Evolutionary conservation across 2,888 invertebrate species (phyloP), one percentile per base, ranked within the genome.

Genomic region (Cheilosia soror): DNA sequence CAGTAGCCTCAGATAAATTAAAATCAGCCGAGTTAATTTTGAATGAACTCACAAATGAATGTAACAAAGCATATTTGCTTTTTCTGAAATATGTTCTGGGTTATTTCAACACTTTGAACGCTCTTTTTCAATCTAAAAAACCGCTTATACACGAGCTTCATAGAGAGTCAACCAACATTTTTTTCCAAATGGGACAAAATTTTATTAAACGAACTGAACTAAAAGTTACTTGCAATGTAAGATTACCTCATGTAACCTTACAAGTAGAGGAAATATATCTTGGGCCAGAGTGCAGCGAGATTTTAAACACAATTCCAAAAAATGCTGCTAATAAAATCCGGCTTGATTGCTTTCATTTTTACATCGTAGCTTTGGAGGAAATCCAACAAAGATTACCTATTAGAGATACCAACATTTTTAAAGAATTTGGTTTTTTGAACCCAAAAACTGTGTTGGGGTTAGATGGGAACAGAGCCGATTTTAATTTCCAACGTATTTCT

Each of bases 91-190:
- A 87, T 65, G 82, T 81, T 11, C 68, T 88, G 20, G 85, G 75
- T 51, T 88, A 71, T 68, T 87, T 88, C 42, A 88, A 88, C 71
- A 55, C 66, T 1, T 68, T 88, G 20, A 88, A 88, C 69, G 80
- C 87, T 11, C 58, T 88, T 33, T 88, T 88, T 68, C 87, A 87
- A 78, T 80, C 79, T 5, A 85, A 87, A 75, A 86, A 68, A 15
- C 40, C 72, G 11, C 62, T 87, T 65, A 78, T 88, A 51, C 87
- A 88, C 78, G 66, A 62, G 9, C 76, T 88, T 20, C 63, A 72
- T 66, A 55, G 29, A 9, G 82, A 88, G 68, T 83, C 80, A 5
- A 42, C 42, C 29, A 79, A 76, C 0, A 40, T 40, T 40, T 40
- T 9, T 40, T 40, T 40, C 3, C 40, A 42, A 42, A 0, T 42